A percentile compares a stretch with the other conserved stretches of the same genome.
These are phyloP conservation scores for Odontocerum albicorne DNA, from an alignment of 2,888 invertebrate species.

Conservation along the genomic window DNA sequence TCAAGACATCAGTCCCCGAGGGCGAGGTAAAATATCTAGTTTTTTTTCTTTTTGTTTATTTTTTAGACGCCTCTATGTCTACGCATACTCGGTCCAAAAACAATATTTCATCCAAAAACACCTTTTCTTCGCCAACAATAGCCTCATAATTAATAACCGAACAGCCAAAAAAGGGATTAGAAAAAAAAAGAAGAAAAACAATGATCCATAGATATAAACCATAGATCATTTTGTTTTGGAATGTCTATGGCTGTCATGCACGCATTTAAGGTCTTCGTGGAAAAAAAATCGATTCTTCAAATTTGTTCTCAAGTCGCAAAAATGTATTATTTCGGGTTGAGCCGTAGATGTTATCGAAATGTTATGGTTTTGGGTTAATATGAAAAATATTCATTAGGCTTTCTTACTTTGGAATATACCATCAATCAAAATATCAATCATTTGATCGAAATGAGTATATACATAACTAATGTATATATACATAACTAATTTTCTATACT, in stretches of 20 bases:
- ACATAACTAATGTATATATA: too few species aligned
- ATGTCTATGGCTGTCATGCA: constrained; percentile 21
- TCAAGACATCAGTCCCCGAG: not conserved
- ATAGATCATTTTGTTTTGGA: constrained; percentile 21
- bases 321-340: not conserved
- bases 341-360: constrained; percentile 1
- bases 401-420: not conserved
- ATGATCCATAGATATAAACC: constrained; percentile 20
- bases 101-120: constrained; percentile 24
- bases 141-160: constrained; percentile 22
- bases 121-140: constrained; percentile 26
- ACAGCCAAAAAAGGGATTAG: not conserved
- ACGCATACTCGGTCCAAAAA: constrained; percentile 19
- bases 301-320: constrained; percentile 3
- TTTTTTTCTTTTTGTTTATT: constrained; percentile 18
- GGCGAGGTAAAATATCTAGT: constrained; percentile 9
- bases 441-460: too few species aligned
- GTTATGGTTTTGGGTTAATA: not conserved
- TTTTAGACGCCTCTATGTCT: constrained; percentile 29
- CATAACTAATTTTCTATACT: too few species aligned
- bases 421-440: not conserved
- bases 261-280: not conserved
- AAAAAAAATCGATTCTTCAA: constrained; percentile 12
- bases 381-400: not conserved
- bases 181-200: constrained; percentile 24